Evolutionary conservation across 2,113 vertebrate species (phyloP).

Genomic region (Xenus cinereus): DNA sequence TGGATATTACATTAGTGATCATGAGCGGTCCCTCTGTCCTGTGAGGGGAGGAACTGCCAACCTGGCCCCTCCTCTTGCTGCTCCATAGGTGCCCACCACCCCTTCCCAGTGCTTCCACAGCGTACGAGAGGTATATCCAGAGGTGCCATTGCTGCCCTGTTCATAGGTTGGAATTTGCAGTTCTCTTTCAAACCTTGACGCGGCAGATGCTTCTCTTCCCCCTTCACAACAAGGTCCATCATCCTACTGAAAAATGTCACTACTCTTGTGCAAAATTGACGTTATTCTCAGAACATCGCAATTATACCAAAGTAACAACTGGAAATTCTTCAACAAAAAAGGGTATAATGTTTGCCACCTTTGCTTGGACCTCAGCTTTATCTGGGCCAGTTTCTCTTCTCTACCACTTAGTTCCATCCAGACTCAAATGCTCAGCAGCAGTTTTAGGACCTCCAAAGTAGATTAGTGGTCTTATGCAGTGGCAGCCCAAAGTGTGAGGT

Average conservation of each 20-base stretch:
- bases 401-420: not conserved
- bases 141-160: not conserved
- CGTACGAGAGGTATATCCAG: not conserved
- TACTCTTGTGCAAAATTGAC: rapidly evolving
- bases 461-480: not conserved
- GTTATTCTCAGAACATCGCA: not conserved
- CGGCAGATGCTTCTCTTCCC: not conserved
- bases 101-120: not conserved
- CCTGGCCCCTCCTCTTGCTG: not conserved
- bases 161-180: not conserved
- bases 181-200: not conserved
- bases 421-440: not conserved
- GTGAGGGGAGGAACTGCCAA: not conserved
- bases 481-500: not conserved
- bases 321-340: not conserved
- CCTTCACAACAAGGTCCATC: not conserved
- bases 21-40: not conserved
- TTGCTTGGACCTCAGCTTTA: not conserved
- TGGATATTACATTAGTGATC: not conserved
- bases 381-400: not conserved
- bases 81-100: not conserved
- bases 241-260: not conserved
- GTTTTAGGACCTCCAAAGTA: not conserved
- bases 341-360: not conserved
- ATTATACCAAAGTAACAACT: not conserved